These are phyloP conservation scores for Stomatorhinus ivindoensis DNA, from an alignment of 2,113 vertebrate species.

Conservation along the genomic window DNA sequence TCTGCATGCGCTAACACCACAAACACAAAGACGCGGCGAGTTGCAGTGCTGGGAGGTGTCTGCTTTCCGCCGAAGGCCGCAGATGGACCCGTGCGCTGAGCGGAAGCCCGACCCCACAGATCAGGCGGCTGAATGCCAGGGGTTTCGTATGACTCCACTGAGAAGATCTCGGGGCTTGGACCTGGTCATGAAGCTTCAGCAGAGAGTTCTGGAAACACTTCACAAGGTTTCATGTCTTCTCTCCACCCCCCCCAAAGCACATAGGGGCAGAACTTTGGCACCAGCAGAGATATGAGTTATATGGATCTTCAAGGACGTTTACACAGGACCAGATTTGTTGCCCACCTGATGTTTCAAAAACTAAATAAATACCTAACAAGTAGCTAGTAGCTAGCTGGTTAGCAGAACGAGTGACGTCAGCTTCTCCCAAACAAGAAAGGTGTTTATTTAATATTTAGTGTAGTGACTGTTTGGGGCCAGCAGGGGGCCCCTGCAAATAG, in stretches of 20 bases:
- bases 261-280: neutral
- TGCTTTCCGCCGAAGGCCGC: neutral
- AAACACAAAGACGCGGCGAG: neutral
- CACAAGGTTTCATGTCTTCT: neutral
- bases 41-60: neutral
- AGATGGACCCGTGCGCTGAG: neutral
- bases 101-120: neutral
- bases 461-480: neutral
- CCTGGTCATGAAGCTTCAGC: neutral
- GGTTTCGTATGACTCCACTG: neutral
- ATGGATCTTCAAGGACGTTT: neutral
- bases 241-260: neutral
- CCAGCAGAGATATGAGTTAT: neutral
- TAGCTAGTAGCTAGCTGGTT: neutral
- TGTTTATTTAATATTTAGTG: neutral
- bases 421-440: neutral
- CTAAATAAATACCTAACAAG: neutral
- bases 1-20: neutral
- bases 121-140: neutral
- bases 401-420: neutral
- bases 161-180: neutral
- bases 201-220: neutral
- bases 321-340: neutral
- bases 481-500: neutral
- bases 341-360: neutral